These are phyloP conservation scores for Dolomedes plantarius DNA, from an alignment of 2,888 invertebrate species.

Conservation along the genomic window DNA sequence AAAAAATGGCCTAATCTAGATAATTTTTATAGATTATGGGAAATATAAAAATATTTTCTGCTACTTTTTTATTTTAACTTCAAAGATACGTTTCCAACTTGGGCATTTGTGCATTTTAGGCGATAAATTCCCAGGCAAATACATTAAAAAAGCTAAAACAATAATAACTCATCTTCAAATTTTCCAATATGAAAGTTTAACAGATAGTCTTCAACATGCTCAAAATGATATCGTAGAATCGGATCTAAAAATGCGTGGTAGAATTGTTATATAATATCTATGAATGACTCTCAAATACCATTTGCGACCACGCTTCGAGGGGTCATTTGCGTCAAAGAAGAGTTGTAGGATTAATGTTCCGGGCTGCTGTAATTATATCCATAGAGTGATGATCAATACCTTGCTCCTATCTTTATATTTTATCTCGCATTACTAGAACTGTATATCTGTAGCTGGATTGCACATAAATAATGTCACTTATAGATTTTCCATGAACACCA, in stretches of 20 bases:
- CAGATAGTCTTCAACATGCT: slow-evolving; percentile 5
- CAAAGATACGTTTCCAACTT: too few species aligned
- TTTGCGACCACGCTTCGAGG: slow-evolving; percentile 52
- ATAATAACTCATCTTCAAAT: background rate
- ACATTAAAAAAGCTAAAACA: background rate
- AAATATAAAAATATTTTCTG: too few species aligned
- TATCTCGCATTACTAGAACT: slow-evolving; percentile 59
- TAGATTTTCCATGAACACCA: slow-evolving; percentile 66
- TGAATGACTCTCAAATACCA: slow-evolving; percentile 60
- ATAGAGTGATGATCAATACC: slow-evolving; percentile 64
- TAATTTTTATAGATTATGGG: too few species aligned
- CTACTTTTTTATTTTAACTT: too few species aligned
- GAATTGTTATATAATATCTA: slow-evolving; percentile 34
- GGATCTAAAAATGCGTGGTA: slow-evolving; percentile 22
- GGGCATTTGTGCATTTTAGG: too few species aligned
- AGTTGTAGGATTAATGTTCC: slow-evolving; percentile 61
- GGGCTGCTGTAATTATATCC: slow-evolving; percentile 62
- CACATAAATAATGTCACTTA: slow-evolving; percentile 62
- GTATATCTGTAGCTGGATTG: slow-evolving; percentile 50
- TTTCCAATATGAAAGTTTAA: background rate
- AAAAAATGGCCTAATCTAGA: too few species aligned
- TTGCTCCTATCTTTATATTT: slow-evolving; percentile 60
- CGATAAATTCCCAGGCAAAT: too few species aligned
- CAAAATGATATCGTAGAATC: slow-evolving; percentile 10
- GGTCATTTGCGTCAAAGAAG: slow-evolving; percentile 69